Conservation (phyloP, 2,113 vertebrate genomes). For the Ia io region DNA sequence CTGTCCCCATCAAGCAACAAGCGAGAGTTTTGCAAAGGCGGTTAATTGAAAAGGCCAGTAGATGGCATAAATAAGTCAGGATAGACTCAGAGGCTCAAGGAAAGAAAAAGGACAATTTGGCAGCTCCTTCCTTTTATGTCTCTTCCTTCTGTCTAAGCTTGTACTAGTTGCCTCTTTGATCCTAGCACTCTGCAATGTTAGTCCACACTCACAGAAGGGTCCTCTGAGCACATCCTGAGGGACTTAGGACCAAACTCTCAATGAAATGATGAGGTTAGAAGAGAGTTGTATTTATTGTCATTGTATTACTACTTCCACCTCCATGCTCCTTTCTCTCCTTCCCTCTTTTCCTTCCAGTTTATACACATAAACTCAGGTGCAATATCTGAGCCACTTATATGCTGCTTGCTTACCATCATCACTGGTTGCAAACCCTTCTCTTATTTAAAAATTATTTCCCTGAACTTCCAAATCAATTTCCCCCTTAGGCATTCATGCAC, state of each 20-base stretch:
- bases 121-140: constrained; percentile 11
- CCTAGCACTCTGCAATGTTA: constrained; percentile 50
- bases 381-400: neutral
- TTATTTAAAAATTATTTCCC: neutral
- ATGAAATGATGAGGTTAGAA: neutral
- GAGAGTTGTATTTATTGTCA: neutral
- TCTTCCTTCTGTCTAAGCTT: constrained; percentile 29
- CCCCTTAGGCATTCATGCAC: neutral
- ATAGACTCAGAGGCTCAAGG: constrained; percentile 63
- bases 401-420: neutral
- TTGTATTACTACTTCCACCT: neutral
- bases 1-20: constrained; percentile 10
- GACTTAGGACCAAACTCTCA: constrained; percentile 38
- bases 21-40: neutral
- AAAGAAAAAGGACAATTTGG: neutral
- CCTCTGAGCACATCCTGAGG: constrained; percentile 59
- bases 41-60: constrained; percentile 76
- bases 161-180: constrained; percentile 53
- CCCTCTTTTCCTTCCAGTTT: neutral
- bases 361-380: neutral
- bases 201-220: constrained; percentile 52
- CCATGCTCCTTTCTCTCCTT: neutral
- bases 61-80: constrained; percentile 79
- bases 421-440: neutral
- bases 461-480: neutral